These are phyloP conservation scores for Hipparchia semele DNA, from an alignment of 2,888 invertebrate species.

Conservation along the genomic window DNA sequence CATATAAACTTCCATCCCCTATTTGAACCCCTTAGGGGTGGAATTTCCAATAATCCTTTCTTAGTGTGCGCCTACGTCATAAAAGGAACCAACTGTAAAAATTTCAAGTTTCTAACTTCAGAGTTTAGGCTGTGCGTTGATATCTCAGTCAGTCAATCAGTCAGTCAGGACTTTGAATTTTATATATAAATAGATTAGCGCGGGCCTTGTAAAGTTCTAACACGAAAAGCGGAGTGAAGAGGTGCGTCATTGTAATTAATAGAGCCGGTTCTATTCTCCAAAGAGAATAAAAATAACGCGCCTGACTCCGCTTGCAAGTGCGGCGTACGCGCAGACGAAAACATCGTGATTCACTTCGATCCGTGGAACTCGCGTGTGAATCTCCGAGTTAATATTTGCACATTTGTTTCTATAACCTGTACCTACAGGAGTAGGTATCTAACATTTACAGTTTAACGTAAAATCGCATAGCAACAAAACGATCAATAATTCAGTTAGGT, in stretches of 20 bases:
- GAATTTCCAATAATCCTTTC: too few relatives aligned
- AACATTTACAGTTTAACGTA: neutral
- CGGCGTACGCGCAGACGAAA: slow-evolving; percentile 39
- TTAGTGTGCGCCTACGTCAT: too few relatives aligned
- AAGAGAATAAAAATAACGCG: slow-evolving; percentile 77
- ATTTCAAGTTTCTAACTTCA: too few relatives aligned
- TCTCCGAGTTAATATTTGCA: slow-evolving; percentile 34
- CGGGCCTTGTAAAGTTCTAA: slow-evolving; percentile 11
- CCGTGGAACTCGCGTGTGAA: slow-evolving; percentile 28
- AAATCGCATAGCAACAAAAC: neutral
- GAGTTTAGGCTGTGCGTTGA: too few relatives aligned
- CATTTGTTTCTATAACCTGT: slow-evolving; percentile 22
- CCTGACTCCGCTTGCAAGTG: slow-evolving; percentile 19
- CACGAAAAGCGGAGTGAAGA: slow-evolving; percentile 24
- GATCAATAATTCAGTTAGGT: neutral
- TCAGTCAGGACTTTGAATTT: too few relatives aligned
- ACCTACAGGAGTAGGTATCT: neutral
- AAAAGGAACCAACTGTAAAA: too few relatives aligned
- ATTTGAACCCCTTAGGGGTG: too few relatives aligned
- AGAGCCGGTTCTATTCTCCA: slow-evolving; percentile 74
- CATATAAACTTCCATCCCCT: too few relatives aligned
- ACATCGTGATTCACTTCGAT: slow-evolving; percentile 46
- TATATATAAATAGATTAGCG: too few relatives aligned
- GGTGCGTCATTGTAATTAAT: slow-evolving; percentile 80
- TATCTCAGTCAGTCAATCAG: too few relatives aligned